phyloP scores from a whole-genome alignment of 2,797 vertebrate species.

The Orestias chungarensis region DNA sequence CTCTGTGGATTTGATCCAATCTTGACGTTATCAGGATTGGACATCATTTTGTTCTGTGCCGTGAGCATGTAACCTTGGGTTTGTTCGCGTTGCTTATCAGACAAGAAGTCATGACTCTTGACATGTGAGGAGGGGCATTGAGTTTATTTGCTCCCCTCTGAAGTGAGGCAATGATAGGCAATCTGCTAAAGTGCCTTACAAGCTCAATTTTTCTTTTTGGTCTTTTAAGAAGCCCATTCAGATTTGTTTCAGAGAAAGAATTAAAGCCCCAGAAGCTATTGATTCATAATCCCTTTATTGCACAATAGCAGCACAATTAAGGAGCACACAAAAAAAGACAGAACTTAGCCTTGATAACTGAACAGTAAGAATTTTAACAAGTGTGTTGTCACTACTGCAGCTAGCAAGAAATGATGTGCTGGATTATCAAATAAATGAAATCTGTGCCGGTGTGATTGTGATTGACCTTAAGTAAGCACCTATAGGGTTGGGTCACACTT shows the following conservation, averaged over 20 bases:
- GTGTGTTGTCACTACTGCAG: background rate
- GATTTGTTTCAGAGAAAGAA: background rate
- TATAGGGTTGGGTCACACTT: slow-evolving; percentile 33
- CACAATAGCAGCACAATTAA: slow-evolving; percentile 27
- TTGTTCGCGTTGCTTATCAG: slow-evolving; percentile 57
- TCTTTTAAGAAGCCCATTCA: slow-evolving; percentile 5
- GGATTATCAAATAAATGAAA: slow-evolving; percentile 61
- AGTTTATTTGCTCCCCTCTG: slow-evolving; percentile 35
- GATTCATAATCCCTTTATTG: slow-evolving; percentile 45
- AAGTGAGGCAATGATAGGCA: slow-evolving; percentile 19
- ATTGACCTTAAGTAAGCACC: slow-evolving; percentile 57
- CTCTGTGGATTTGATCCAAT: slow-evolving; percentile 50
- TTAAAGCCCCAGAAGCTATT: slow-evolving; percentile 40
- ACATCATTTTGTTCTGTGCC: slow-evolving; percentile 33
- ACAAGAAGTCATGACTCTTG: slow-evolving; percentile 34
- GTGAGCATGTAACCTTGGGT: slow-evolving; percentile 37
- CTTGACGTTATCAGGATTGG: slow-evolving; percentile 47
- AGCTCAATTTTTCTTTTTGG: slow-evolving; percentile 6
- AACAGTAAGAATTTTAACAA: background rate
- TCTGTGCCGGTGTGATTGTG: slow-evolving; percentile 22
- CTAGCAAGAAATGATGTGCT: slow-evolving; percentile 10
- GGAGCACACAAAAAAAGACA: background rate
- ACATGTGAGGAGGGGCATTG: slow-evolving; percentile 16
- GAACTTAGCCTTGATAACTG: background rate
- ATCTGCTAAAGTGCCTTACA: slow-evolving; percentile 2